Evolutionary conservation across 37 sponge, comb jelly and placozoan genomes (phyloP), one percentile per base, ranked within the genome.

Genomic region (Aplysina aerophoba): DNA sequence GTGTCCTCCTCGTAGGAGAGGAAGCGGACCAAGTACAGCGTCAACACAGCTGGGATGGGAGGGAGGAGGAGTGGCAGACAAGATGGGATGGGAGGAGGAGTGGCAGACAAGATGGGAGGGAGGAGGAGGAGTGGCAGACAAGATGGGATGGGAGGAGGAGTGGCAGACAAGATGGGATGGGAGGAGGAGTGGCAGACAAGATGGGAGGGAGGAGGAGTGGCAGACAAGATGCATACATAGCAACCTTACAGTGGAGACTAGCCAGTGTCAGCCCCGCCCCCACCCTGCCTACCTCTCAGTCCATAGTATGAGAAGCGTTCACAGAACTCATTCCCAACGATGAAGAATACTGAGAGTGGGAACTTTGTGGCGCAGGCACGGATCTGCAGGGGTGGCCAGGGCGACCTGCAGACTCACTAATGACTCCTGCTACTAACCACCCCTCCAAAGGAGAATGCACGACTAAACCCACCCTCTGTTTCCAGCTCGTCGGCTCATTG

Each of bases 241-340:
- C n/a, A n/a, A n/a, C n/a, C n/a, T n/a, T n/a, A n/a, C n/a, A n/a
- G n/a, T n/a, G n/a, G n/a, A n/a, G n/a, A n/a, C n/a, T 5, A 22
- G 50, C 50, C 50, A 44, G 50, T 44, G 50, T 44, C 50, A 44
- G 65, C 28, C 28, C 28, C 65, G 11, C 65, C 34, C 53, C n/a
- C 13, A 6, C 22, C 19, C 19, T 4, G 53, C 78, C 38, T 83
- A 97, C 96, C 94, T 93, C 95, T 93, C 94, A 99, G 91, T 53
- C 99, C 99, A 91, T 99, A 99, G 89, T 96, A 99, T 15, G 94
- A 92, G 82, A 99, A 99, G 33, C 99, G 71, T 72, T 99, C 99
- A 90, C 99, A 99, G 90, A 99, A 99, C 83, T 99, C 99, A 93
- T 99, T 99, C 22, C 97, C 93, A 59, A 99, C 91, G 30, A 99